Evolutionary conservation across 2,113 vertebrate genomes (phyloP).

Genomic region (Clarias gariepinus): DNA sequence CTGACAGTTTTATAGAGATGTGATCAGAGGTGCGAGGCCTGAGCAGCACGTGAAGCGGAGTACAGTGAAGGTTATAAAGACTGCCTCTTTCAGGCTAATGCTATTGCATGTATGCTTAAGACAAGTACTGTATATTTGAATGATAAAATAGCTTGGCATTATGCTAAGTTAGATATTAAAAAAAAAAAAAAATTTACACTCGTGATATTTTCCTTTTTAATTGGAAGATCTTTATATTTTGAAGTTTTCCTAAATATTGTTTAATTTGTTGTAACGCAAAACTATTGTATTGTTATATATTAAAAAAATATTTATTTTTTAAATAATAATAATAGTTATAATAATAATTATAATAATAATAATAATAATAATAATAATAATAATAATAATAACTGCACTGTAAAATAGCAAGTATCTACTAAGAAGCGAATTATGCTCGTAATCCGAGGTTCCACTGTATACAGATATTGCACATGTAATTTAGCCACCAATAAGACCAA

Average conservation of each 20-base stretch:
- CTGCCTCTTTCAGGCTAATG: not conserved
- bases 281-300: not conserved
- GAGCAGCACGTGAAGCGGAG: slow-evolving; percentile 52
- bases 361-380: too few relatives aligned
- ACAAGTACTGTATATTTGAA: not conserved
- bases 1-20: slow-evolving; percentile 70
- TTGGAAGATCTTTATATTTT: not conserved
- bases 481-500: too few relatives aligned
- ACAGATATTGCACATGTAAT: too few relatives aligned
- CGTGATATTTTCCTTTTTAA: not conserved
- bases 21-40: slow-evolving; percentile 65
- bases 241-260: not conserved
- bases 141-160: too few relatives aligned
- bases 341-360: too few relatives aligned
- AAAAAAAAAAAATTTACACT: not conserved
- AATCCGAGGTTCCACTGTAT: too few relatives aligned
- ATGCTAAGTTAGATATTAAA: not conserved
- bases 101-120: not conserved
- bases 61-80: not conserved
- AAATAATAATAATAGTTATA: too few relatives aligned
- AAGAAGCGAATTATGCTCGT: too few relatives aligned
- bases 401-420: not conserved
- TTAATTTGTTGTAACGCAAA: not conserved
- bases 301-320: too few relatives aligned
- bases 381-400: not conserved